Base-by-base conservation (phyloP, 2,113 vertebrate species). In the Cryptotis parvus region DNA sequence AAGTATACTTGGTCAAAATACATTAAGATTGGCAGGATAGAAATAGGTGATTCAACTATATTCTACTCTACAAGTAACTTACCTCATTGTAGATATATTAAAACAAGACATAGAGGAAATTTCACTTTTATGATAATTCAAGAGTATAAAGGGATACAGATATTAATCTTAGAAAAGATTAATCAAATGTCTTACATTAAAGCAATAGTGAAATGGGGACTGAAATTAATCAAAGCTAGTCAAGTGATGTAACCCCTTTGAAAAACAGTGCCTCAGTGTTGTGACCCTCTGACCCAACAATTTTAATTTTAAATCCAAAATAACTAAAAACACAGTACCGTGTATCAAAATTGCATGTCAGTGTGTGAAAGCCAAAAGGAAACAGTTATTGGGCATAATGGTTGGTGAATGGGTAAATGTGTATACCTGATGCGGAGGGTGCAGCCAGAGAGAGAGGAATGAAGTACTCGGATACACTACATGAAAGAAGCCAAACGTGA, bases 1-100 rank as follows among this genome's bases (percentile, higher is more conserved):
- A 70, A 76, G 58, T 72, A 63, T 63, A 65, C 39, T 77, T 83
- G 79, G 52, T 70, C n/a, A 70, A 92, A 70, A 88, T 70, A 61
- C 22, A 63, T 27, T 83, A 75, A 43, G 41, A 73, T 73, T 84
- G 80, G 18, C 43, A 93, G 49, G 2, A 41, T 92, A 14, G 31
- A 92, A 90, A 74, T 69, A 26, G 9, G 22, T 29, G 24, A 82
- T 75, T 33, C 31, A 83, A 77, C 49, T 77, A 24, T 24, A 45
- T 65, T 41, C 49, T 33, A 8, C 45, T n/a, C 61, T 43, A 69
- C 6, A 92, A 87, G 72, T 77, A 89, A 52, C 33, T 22, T 26
- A 58, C 63, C 76, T 76, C 26, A 80, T 76, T 72, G 9, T n/a
- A 55, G 41, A 16, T 84, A 49, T 15, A 66, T 33, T 72, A n/a